phyloP scores from a whole-genome alignment of 2,113 vertebrate genomes.

The Malurus alboscapulatus region DNA sequence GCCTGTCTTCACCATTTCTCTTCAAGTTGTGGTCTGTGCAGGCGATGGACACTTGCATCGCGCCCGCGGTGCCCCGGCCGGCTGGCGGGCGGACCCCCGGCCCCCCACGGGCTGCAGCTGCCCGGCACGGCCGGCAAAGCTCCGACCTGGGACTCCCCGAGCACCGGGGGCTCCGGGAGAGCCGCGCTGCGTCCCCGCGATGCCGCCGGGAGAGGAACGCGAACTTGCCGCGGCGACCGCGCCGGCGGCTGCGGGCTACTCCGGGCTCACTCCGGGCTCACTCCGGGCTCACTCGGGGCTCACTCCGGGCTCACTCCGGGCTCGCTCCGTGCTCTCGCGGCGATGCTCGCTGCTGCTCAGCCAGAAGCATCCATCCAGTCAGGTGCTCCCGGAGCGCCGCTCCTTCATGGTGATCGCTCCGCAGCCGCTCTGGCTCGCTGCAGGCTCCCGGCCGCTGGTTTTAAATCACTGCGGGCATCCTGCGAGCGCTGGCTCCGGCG shows the following conservation, averaged over 20 bases:
- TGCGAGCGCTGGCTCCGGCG: conserved; percentile 43
- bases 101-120: conserved; percentile 14
- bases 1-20: conserved; percentile 91
- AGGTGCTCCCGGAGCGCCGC: conserved; percentile 23
- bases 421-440: conserved; percentile 15
- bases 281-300: not conserved
- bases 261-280: not conserved
- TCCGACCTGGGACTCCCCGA: not conserved
- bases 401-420: not conserved
- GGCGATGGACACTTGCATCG: conserved; percentile 99
- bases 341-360: not conserved
- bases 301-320: not conserved
- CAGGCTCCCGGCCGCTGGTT: conserved; percentile 20
- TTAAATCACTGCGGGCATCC: conserved; percentile 55
- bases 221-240: conserved; percentile 16
- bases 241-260: not conserved
- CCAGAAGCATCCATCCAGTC: conserved; percentile 7
- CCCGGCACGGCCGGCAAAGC: not conserved
- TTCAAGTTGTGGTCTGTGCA: conserved; percentile 98
- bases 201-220: not conserved
- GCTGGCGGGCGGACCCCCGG: conserved; percentile 32
- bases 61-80: conserved; percentile 16
- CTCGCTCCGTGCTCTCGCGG: not conserved
- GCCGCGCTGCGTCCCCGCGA: not conserved
- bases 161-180: not conserved